Conservation (phyloP, 2,797 vertebrate genomes). For the Sebastes taczanowskii region DNA sequence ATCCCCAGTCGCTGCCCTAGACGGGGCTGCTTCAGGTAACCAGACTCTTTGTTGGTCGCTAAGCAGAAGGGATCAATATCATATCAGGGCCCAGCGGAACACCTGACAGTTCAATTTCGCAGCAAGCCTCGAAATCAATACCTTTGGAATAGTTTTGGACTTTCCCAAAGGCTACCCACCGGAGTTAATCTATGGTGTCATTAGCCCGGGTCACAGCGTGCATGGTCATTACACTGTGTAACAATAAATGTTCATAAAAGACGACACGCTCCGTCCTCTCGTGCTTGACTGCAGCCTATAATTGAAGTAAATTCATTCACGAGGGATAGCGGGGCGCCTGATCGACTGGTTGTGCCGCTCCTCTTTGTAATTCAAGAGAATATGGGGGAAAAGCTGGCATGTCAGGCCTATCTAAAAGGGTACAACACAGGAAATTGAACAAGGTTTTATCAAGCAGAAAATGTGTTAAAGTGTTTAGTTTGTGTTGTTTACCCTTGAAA, state of each 20-base stretch:
- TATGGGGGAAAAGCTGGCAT: slow-evolving; percentile 10
- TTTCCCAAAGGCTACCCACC: slow-evolving; percentile 70
- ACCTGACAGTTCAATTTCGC: slow-evolving; percentile 90
- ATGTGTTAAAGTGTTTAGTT: slow-evolving; percentile 67
- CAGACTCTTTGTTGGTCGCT: slow-evolving; percentile 72
- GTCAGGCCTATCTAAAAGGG: slow-evolving; percentile 37
- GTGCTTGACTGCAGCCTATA: slow-evolving; percentile 61
- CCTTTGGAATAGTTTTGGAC: slow-evolving; percentile 79
- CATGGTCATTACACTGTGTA: slow-evolving; percentile 70
- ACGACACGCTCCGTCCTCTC: slow-evolving; percentile 52
- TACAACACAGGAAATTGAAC: slow-evolving; percentile 66
- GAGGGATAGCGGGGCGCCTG: slow-evolving; percentile 10
- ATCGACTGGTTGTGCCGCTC: slow-evolving; percentile 43
- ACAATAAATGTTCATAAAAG: slow-evolving; percentile 78
- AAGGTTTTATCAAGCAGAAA: slow-evolving; percentile 73
- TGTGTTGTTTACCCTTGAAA: slow-evolving; percentile 69
- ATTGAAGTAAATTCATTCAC: slow-evolving; percentile 74
- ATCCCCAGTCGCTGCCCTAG: background rate
- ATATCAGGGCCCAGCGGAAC: slow-evolving; percentile 85
- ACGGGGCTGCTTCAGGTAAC: slow-evolving; percentile 62
- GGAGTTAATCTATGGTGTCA: slow-evolving; percentile 76
- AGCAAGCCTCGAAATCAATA: slow-evolving; percentile 84
- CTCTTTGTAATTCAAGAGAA: slow-evolving; percentile 51
- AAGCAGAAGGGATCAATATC: slow-evolving; percentile 85
- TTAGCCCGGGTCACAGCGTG: slow-evolving; percentile 71